phyloP scores from a whole-genome alignment of 2,888 invertebrate genomes.

The Agrochola lota region DNA sequence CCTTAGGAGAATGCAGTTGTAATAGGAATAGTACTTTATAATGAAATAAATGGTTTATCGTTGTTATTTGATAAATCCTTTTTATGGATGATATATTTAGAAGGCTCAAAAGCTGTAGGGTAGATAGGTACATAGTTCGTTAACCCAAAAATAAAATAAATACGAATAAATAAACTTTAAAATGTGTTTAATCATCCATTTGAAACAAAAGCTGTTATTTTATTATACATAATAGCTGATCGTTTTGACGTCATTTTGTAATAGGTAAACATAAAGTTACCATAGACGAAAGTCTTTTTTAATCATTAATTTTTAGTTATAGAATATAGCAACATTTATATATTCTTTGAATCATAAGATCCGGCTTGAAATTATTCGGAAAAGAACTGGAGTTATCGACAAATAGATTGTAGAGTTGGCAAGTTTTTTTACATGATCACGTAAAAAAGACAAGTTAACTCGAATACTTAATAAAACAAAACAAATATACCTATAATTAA shows the following conservation, averaged over 20 bases:
- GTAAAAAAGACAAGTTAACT: too few species aligned
- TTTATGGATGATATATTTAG: background rate
- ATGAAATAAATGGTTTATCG: background rate
- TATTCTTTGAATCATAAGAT: constrained; percentile 9
- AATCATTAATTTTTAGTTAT: background rate
- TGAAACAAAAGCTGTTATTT: background rate
- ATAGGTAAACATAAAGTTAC: constrained; percentile 10
- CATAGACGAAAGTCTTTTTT: constrained; percentile 1
- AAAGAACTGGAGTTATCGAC: background rate
- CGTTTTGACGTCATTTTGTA: constrained; percentile 12
- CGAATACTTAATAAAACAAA: too few species aligned
- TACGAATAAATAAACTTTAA: background rate
- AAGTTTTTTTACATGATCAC: background rate
- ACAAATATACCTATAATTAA: too few species aligned
- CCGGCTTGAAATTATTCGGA: constrained; percentile 8
- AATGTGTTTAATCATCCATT: constrained; percentile 2
- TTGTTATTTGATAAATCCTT: background rate
- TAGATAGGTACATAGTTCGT: too few species aligned
- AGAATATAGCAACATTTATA: background rate
- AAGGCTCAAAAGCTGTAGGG: background rate
- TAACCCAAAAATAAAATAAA: background rate
- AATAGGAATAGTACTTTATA: background rate
- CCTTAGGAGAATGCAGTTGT: background rate
- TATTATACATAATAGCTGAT: constrained; percentile 1
- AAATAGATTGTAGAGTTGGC: background rate